phyloP scores from a whole-genome alignment of 1,140 invertebrate species.

The Trichogramma pretiosum region DNA sequence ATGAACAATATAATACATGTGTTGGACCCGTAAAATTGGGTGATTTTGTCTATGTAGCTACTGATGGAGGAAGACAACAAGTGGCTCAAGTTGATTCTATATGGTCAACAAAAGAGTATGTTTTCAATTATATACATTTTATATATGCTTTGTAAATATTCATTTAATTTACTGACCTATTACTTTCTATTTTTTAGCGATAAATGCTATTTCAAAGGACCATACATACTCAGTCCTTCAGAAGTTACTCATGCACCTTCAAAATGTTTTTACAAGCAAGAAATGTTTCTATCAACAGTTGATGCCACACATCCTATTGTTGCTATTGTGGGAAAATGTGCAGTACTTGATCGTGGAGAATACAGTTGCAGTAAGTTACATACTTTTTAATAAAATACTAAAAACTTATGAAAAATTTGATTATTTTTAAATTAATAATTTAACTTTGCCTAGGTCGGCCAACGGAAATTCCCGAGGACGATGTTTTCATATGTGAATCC shows the following conservation, averaged over 20 bases:
- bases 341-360: slow-evolving; percentile 82
- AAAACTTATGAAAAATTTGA: neutral
- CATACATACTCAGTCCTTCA: slow-evolving; percentile 80
- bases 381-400: too few species aligned
- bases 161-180: slow-evolving; percentile 3
- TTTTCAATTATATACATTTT: slow-evolving; percentile 19
- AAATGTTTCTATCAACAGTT: slow-evolving; percentile 84
- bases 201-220: slow-evolving; percentile 85
- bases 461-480: slow-evolving; percentile 87
- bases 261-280: slow-evolving; percentile 87
- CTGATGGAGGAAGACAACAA: slow-evolving; percentile 73
- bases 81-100: slow-evolving; percentile 92
- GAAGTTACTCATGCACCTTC: slow-evolving; percentile 71
- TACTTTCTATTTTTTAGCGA: slow-evolving; percentile 53
- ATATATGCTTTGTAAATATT: slow-evolving; percentile 1
- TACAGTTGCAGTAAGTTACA: slow-evolving; percentile 80
- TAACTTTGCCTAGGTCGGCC: slow-evolving; percentile 64
- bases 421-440: slow-evolving; percentile 2
- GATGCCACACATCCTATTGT: slow-evolving; percentile 86
- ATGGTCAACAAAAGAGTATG: slow-evolving; percentile 81
- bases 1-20: slow-evolving; percentile 84
- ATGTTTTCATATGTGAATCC: slow-evolving; percentile 90
- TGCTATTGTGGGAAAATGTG: slow-evolving; percentile 84
- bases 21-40: slow-evolving; percentile 78
- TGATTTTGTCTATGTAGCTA: slow-evolving; percentile 89